Evolutionary conservation across 2,797 vertebrate species (phyloP).

Genomic region (Coracias cyanogaster): DNA sequence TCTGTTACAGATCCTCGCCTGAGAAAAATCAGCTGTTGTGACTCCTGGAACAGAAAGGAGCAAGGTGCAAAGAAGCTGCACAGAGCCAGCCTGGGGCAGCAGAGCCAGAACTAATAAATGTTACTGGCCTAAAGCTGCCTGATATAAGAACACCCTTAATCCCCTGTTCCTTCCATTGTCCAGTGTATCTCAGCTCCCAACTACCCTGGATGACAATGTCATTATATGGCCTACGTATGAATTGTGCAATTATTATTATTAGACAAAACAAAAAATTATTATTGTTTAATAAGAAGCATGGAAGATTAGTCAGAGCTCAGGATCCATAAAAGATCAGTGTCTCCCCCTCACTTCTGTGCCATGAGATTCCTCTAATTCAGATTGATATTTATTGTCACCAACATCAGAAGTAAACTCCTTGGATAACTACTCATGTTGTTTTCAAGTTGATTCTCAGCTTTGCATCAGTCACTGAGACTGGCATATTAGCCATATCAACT

Average conservation of each 20-base stretch:
- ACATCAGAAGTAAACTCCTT: slow-evolving; percentile 9
- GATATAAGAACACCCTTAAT: not conserved
- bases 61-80: not conserved
- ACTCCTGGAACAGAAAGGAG: not conserved
- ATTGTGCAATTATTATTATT: not conserved
- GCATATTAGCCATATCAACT: slow-evolving; percentile 58
- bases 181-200: not conserved
- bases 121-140: not conserved
- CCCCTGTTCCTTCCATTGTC: not conserved
- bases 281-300: not conserved
- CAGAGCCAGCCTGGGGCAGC: not conserved
- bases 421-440: slow-evolving; percentile 31
- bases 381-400: slow-evolving; percentile 7
- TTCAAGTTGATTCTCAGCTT: slow-evolving; percentile 32
- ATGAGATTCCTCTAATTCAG: not conserved
- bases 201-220: not conserved
- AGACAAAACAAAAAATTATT: not conserved
- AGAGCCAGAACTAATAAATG: not conserved
- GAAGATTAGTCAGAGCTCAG: not conserved
- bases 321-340: not conserved
- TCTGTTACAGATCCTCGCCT: not conserved
- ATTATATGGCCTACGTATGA: not conserved
- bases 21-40: not conserved
- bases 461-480: slow-evolving; percentile 16
- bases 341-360: not conserved